Evolutionary conservation across 2,113 vertebrate genomes (phyloP), one percentile per base, ranked within the genome.

Genomic region (Lophotis ruficrista): DNA sequence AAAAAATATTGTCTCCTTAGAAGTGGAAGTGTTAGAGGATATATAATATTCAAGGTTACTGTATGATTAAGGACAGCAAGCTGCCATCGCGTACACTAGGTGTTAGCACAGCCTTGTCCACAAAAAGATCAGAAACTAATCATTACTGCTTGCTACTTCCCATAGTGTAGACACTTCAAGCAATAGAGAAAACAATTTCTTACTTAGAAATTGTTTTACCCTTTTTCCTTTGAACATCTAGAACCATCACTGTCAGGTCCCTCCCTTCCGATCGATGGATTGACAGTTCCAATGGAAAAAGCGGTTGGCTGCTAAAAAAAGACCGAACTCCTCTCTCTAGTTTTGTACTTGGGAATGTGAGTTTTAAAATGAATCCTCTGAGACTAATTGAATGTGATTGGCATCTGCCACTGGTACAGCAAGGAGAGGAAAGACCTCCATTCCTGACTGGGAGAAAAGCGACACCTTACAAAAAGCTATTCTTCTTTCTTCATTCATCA

Each of bases 321-420:
- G 14, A 37, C 54, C 30, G 56, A 30, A 64, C 23, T n/a, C n/a
- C 7, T 43, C 43, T 91, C 82, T 85, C 31, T 60, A 16, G 79
- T 94, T 95, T 96, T 91, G 68, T 92, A 53, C 66, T 79, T 65
- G 79, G 92, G 91, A 90, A 88, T 78, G 91, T 93, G 84, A 94
- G 75, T 89, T 95, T 75, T n/a, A 68, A 95, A 96, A 94, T 89
- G 41, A 93, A 85, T 65, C 82, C 81, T 87, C 57, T 78, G 96
- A 98, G 93, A 72, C 84, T 96, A 98, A 98, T 73, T 97, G 97
- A 95, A 89, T 84, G 87, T 5, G 94, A 98, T 86, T 98, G 96
- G 81, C 91, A 97, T 90, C 95, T 98, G 94, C 90, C 84, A 96
- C 28, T 23, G 83, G 87, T 62, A 90, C 43, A 71, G 58, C 23